Evolutionary conservation across 2,797 vertebrate genomes (phyloP).

Genomic region (Oreochromis mossambicus): DNA sequence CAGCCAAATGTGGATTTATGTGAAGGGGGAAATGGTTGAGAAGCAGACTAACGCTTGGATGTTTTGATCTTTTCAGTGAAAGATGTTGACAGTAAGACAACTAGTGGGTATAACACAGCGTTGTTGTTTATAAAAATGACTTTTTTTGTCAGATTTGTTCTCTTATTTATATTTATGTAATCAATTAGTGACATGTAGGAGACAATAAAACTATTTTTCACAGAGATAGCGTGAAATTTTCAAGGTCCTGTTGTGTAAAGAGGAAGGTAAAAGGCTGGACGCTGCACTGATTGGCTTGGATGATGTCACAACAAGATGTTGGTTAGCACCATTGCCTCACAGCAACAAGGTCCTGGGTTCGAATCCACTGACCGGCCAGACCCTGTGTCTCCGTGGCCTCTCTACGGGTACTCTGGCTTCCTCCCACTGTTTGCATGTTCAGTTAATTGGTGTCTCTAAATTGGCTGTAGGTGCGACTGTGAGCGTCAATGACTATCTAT

Average conservation of each 20-base stretch:
- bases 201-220: background rate
- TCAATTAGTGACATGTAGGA: background rate
- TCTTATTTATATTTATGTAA: background rate
- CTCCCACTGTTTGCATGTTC: background rate
- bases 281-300: background rate
- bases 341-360: background rate
- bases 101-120: background rate
- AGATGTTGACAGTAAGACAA: background rate
- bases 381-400: background rate
- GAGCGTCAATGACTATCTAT: accelerated
- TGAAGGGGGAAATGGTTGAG: background rate
- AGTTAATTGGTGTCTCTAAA: background rate
- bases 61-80: background rate
- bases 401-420: background rate
- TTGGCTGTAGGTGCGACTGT: accelerated
- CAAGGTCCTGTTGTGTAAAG: background rate
- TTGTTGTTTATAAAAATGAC: background rate
- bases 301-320: accelerated
- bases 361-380: accelerated
- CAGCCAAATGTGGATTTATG: background rate
- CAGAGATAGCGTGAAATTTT: background rate
- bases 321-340: background rate
- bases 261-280: accelerated
- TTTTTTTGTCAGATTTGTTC: background rate
- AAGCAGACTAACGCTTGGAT: accelerated